Evolutionary conservation across 1,140 invertebrate species (phyloP), one percentile per base, ranked within the genome.

Genomic region (Bradynema listronoti): DNA sequence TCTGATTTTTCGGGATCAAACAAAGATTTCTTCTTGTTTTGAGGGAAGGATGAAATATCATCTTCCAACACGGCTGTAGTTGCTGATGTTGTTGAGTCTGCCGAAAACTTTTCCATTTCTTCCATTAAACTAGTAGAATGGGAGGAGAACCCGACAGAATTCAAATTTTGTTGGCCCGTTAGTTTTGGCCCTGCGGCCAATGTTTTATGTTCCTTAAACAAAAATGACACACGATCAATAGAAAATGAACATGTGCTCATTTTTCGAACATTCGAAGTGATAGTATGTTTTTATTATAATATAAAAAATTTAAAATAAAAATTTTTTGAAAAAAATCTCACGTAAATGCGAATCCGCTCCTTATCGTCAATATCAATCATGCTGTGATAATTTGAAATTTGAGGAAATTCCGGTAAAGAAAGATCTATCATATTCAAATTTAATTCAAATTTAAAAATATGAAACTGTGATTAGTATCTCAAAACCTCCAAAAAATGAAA

Each of bases 161-260:
- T 39, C 11, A 11, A 39, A 39, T 39, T 39, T 39, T 39, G 11
- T 39, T 39, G 19, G 36, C 19, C 27, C 16, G 16, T 19, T n/a
- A 50, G 4, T 50, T 50, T 50, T 3, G 3, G 47, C 47, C 27
- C 47, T 50, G 9, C 47, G 16, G 19, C 16, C 47, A 50, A 32
- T 29, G 47, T 25, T 50, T 50, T 50, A 4, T 32, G 47, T 50
- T 50, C 47, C 47, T 50, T 50, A 50, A 50, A 50, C n/a, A n/a
- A n/a, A 50, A 43, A 19, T 22, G 42, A 32, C 47, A 50, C 47
- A 9, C n/a, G 47, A 50, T 24, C 47, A 50, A 50, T 50, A 24
- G n/a, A 30, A 50, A 11, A 19, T 39, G 47, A 50, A 50, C 47
- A 50, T 30, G 34, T 50, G 47, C 47, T 50, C 16, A n/a, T 50